These are phyloP conservation scores for Phenganax subtilis DNA, from an alignment of 92 coral and sea anemone genomes.

Conservation along the genomic window DNA sequence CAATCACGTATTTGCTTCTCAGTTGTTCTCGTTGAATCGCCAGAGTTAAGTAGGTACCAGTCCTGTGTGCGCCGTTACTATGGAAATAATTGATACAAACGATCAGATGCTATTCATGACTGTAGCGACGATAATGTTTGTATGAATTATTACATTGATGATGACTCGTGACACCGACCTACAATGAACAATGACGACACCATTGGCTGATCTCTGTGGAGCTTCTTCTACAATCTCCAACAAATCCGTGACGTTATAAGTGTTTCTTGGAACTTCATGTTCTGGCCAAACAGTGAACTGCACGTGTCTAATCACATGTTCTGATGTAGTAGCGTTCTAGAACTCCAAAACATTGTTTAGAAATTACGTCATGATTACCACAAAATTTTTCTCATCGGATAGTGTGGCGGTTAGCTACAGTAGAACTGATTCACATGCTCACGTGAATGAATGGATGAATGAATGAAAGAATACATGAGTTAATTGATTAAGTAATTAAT, in stretches of 20 bases:
- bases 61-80: slow-evolving; percentile 28
- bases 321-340: not conserved
- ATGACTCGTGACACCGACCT: not conserved
- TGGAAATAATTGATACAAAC: not conserved
- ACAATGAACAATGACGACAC: not conserved
- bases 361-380: too few relatives aligned
- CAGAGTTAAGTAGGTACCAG: slow-evolving; percentile 24
- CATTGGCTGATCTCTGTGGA: slow-evolving; percentile 8
- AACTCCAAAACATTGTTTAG: not conserved
- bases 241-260: slow-evolving; percentile 74
- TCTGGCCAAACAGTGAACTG: slow-evolving; percentile 98
- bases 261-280: slow-evolving; percentile 79
- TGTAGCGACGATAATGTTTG: not conserved
- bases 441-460: too few relatives aligned
- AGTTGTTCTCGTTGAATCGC: slow-evolving; percentile 18
- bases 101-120: not conserved
- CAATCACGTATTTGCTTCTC: slow-evolving; percentile 4
- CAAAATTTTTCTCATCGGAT: too few relatives aligned
- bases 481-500: too few relatives aligned
- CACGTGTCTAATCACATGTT: slow-evolving; percentile 45
- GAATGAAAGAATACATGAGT: too few relatives aligned
- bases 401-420: too few relatives aligned
- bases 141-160: not conserved
- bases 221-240: slow-evolving; percentile 13
- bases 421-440: too few relatives aligned